Base-by-base conservation (phyloP, 1,140 invertebrate species). In the Halesus radiatus region DNA sequence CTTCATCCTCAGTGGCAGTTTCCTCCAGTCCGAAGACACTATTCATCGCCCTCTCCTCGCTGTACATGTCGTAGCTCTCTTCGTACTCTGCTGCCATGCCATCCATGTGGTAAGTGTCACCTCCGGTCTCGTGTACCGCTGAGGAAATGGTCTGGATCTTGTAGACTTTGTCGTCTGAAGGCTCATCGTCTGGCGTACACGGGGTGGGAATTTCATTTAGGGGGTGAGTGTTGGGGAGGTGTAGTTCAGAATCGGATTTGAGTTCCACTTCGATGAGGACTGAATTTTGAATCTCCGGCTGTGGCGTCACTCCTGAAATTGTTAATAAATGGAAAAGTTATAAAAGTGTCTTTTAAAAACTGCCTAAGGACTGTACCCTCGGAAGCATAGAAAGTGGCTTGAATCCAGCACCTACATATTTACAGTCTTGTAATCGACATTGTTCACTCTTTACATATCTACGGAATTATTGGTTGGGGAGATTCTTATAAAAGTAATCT, bases 131-230 rank as follows among this genome's bases (percentile, higher is more conserved):
- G 37, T 8, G 50, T 13, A 8, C 29, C 32, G 37, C 45, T 6
- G n/a, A 18, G 15, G 72, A 83, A 10, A 83, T 81, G 13, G 82
- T 83, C 37, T 66, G 76, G 32, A 83, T 83, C 54, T 80, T 79
- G 73, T 80, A 83, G 20, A 83, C 58, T 54, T 72, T 76, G 10
- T 29, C 70, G 15, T 56, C 52, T 7, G 70, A 74, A 1, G 37
- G 37, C 7, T 45, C 37, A 10, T 45, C 37, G 1, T 45, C 37
- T 45, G 37, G 37, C 37, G 37, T 45, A 13, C 37, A 45, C 10
- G 37, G 37, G 37, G 37, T 45, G 37, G 37, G 37, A 10, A 45
- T 45, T 45, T 45, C 37, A 10, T 10, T 45, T 13, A 45, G 8
- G 0, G 37, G 37, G 37, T 13, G 8, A 13, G 37, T 45, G 37